Base-by-base conservation (phyloP, 2,888 invertebrate species). In the Cancer borealis region DNA sequence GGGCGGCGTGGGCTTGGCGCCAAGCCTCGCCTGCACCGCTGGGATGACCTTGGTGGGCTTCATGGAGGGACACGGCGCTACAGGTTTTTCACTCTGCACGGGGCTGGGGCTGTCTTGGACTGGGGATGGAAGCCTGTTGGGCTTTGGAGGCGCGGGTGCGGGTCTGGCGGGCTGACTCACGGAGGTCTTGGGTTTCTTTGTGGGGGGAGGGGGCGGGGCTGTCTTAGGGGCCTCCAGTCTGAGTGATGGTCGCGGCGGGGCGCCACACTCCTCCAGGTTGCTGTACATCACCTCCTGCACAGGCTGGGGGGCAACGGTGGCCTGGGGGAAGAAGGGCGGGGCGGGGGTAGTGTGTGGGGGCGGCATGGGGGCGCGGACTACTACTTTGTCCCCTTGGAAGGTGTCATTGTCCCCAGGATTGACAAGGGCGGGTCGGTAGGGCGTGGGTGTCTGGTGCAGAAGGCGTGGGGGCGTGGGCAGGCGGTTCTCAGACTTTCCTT, bases 1-100 rank as follows among this genome's bases (percentile, higher is more conserved):
- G 12, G 95, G 95, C 0, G 91, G 91, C 45, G 45, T 30, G 17
- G 94, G 94, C 46, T 94, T 94, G 92, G 88, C 54, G n/a, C 49
- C 45, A 21, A 88, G 92, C 87, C 49, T 87, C 6, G 54, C 45
- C 10, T 73, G 73, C 26, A 60, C 30, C 54, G 79, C 73, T 14
- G 91, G 90, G 39, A 66, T 6, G 12, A 21, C 66, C 21, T 47
- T 88, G 14, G 46, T 30, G 88, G 93, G 93, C 79, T 93, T 93
- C 21, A 14, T 17, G 46, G 60, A 45, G 54, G 90, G 12, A 14
- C n/a, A n/a, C 8, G 90, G 90, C 60, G 54, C 54, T 3, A 60
- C 60, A 14, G 90, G 90, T 21, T 54, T 90, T 45, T 3, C 17
- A 1, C 6, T 10, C 60, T 90, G 46, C 4, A n/a, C 30, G 12